phyloP scores from a whole-genome alignment of 1,140 invertebrate species.

The Pogonomyrmex barbatus region DNA sequence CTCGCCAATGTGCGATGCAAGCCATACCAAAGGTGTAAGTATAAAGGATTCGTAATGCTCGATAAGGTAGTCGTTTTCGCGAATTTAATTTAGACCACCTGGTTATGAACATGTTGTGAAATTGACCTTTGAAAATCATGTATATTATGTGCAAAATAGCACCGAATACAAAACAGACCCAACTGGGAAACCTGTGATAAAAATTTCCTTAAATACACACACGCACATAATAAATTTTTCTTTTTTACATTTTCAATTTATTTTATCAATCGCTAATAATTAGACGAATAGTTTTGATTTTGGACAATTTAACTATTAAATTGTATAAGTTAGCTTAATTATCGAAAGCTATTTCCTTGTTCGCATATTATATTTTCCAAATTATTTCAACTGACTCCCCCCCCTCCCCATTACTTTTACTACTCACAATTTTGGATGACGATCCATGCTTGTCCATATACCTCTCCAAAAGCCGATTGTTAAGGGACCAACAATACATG shows the following conservation, averaged over 20 bases:
- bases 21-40: slow-evolving; percentile 87
- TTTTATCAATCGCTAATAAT: too few species aligned
- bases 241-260: not conserved
- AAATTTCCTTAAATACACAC: not conserved
- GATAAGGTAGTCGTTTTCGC: slow-evolving; percentile 55
- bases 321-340: too few species aligned
- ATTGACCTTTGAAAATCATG: slow-evolving; percentile 81
- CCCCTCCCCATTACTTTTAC: not conserved
- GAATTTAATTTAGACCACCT: slow-evolving; percentile 24
- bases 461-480: slow-evolving; percentile 89
- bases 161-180: slow-evolving; percentile 85
- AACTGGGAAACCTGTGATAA: slow-evolving; percentile 83
- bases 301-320: too few species aligned
- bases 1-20: slow-evolving; percentile 89
- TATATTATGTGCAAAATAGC: slow-evolving; percentile 84
- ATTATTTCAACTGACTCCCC: not conserved
- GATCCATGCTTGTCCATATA: slow-evolving; percentile 89
- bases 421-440: slow-evolving; percentile 81
- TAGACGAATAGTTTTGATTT: too few species aligned
- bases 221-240: not conserved
- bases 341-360: too few species aligned
- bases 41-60: slow-evolving; percentile 85
- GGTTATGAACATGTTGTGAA: slow-evolving; percentile 69
- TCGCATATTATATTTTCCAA: not conserved
- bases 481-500: slow-evolving; percentile 87